phyloP scores from a whole-genome alignment of 2,113 vertebrate species.

The Antigone vipio region DNA sequence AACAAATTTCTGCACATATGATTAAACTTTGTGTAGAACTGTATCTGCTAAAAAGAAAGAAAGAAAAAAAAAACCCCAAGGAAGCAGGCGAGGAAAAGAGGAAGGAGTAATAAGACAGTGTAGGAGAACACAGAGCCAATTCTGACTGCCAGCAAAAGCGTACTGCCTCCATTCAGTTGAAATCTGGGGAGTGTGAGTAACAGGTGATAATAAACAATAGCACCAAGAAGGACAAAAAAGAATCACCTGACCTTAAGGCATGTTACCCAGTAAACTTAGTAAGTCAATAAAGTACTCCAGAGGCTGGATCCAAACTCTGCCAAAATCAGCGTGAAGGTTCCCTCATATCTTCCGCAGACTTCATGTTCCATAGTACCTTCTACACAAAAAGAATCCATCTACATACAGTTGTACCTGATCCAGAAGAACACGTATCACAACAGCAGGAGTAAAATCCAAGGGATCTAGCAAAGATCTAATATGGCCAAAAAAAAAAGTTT shows the following conservation, averaged over 20 bases:
- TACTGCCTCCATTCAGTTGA: not conserved
- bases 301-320: not conserved
- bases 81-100: not conserved
- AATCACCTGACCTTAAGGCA: not conserved
- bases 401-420: not conserved
- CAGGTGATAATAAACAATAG: not conserved
- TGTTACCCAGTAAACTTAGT: not conserved
- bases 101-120: not conserved
- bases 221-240: not conserved
- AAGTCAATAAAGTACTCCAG: not conserved
- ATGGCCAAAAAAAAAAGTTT: no score
- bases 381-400: not conserved
- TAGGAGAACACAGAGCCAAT: not conserved
- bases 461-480: not conserved
- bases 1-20: not conserved
- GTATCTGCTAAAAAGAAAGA: not conserved
- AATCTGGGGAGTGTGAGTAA: not conserved
- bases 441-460: not conserved
- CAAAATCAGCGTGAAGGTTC: not conserved
- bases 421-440: not conserved
- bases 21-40: not conserved
- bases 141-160: not conserved
- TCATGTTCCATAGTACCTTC: not conserved
- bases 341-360: not conserved
- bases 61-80: not conserved